Evolutionary conservation across 2,888 invertebrate genomes (phyloP).

Genomic region (Teinopalpus imperialis): DNA sequence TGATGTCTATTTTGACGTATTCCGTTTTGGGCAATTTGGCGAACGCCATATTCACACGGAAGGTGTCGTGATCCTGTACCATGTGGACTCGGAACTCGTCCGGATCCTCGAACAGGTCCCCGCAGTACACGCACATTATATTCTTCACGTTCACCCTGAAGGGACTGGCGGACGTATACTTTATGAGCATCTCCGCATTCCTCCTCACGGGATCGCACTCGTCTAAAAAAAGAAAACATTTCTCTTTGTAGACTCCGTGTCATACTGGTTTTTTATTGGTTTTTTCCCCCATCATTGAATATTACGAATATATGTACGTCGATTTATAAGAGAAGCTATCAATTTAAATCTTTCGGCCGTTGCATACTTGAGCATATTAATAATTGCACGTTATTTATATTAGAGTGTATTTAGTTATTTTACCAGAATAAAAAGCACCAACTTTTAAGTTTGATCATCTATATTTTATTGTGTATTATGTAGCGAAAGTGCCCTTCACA

Average conservation of each 20-base stretch:
- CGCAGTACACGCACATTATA: slow-evolving; percentile 44
- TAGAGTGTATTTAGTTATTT: too few species aligned
- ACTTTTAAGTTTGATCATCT: too few species aligned
- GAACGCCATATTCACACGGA: slow-evolving; percentile 36
- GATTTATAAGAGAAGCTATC: too few species aligned
- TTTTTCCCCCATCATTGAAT: too few species aligned
- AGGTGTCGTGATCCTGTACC: slow-evolving; percentile 36
- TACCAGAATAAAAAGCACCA: too few species aligned
- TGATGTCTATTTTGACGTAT: slow-evolving; percentile 38
- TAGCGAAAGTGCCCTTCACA: too few species aligned
- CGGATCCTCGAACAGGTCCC: slow-evolving; percentile 42
- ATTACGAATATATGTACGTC: too few species aligned
- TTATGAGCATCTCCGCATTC: slow-evolving; percentile 39
- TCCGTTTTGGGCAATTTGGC: slow-evolving; percentile 27
- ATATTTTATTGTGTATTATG: too few species aligned
- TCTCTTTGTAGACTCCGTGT: slow-evolving; percentile 17
- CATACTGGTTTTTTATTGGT: slow-evolving; percentile 20
- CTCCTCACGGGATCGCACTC: slow-evolving; percentile 34
- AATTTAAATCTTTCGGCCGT: too few species aligned
- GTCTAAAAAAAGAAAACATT: slow-evolving; percentile 26
- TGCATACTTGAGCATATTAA: too few species aligned
- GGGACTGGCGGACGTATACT: slow-evolving; percentile 41
- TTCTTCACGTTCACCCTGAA: slow-evolving; percentile 40
- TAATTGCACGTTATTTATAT: too few species aligned
- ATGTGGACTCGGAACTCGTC: slow-evolving; percentile 40